These are phyloP conservation scores for Pseudoatta argentina DNA, from an alignment of 1,140 invertebrate genomes.

Conservation along the genomic window DNA sequence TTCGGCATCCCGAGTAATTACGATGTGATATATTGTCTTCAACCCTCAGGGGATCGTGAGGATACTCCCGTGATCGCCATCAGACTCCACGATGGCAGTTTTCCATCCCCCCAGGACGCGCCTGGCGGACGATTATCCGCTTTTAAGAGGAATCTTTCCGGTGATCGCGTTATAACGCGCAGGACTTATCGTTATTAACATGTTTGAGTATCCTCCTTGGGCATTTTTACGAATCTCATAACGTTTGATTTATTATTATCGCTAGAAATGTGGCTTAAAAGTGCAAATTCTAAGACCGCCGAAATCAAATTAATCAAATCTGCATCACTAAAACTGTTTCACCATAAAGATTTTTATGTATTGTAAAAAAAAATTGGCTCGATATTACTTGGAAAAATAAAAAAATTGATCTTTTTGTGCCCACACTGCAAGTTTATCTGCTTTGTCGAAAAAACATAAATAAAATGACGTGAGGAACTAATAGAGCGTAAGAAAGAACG, in stretches of 20 bases:
- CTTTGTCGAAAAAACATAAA: slow-evolving; percentile 10
- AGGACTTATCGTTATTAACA: slow-evolving; percentile 47
- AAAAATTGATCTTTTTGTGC: slow-evolving; percentile 8
- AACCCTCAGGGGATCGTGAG: slow-evolving; percentile 16
- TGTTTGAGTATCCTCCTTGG: slow-evolving; percentile 6
- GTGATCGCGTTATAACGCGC: slow-evolving; percentile 29
- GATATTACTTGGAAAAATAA: background rate
- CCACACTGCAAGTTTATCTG: background rate
- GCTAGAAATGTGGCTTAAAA: background rate
- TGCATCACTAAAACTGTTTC: background rate
- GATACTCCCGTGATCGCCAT: slow-evolving; percentile 23
- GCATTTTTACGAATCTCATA: slow-evolving; percentile 19
- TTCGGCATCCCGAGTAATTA: slow-evolving; percentile 66
- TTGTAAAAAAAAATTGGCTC: background rate
- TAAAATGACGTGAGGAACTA: slow-evolving; percentile 19
- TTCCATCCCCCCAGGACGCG: slow-evolving; percentile 35
- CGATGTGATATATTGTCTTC: slow-evolving; percentile 59
- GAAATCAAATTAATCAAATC: background rate
- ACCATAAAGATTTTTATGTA: background rate
- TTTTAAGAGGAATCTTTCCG: slow-evolving; percentile 60
- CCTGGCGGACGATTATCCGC: slow-evolving; percentile 58
- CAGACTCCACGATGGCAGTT: slow-evolving; percentile 55
- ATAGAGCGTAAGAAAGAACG: slow-evolving; percentile 36
- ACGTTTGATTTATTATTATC: slow-evolving; percentile 36
- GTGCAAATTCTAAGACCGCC: background rate